Evolutionary conservation across 1,140 invertebrate species (phyloP).

Genomic region (Marisa cornuarietis): DNA sequence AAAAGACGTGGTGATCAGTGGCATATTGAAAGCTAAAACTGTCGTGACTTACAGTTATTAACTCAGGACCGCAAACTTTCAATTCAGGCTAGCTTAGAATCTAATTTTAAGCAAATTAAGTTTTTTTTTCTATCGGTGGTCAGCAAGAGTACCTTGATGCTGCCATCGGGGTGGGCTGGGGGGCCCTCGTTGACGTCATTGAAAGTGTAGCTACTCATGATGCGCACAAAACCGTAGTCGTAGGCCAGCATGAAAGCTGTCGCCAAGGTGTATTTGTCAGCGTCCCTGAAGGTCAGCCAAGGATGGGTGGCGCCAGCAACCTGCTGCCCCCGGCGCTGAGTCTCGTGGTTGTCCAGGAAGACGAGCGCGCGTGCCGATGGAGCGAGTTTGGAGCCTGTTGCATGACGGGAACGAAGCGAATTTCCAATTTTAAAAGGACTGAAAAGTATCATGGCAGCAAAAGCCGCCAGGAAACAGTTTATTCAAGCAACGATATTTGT

Average conservation of each 20-base stretch:
- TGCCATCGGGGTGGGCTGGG: constrained; percentile 64
- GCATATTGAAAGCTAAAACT: too few species aligned
- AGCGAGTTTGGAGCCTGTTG: too few species aligned
- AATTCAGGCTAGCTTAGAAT: too few species aligned
- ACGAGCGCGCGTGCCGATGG: constrained; percentile 61
- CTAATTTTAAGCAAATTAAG: too few species aligned
- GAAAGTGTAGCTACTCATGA: constrained; percentile 81
- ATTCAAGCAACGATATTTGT: too few species aligned
- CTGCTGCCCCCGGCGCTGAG: constrained; percentile 58
- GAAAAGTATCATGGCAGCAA: too few species aligned
- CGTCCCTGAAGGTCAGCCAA: constrained; percentile 17
- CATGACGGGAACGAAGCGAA: too few species aligned
- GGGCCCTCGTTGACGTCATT: constrained; percentile 46
- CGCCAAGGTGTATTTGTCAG: constrained; percentile 19
- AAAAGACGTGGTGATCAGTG: neutral
- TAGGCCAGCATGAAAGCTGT: constrained; percentile 79
- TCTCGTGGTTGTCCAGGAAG: constrained; percentile 69
- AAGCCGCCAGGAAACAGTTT: too few species aligned
- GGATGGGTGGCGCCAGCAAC: constrained; percentile 51
- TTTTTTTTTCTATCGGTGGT: too few species aligned
- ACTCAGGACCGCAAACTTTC: too few species aligned
- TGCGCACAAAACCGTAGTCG: constrained; percentile 75
- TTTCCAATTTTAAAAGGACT: too few species aligned
- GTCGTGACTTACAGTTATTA: too few species aligned
- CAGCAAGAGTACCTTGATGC: constrained; percentile 56